Evolutionary conservation across 2,888 invertebrate genomes (phyloP).

Genomic region (Drosophila picticornis): DNA sequence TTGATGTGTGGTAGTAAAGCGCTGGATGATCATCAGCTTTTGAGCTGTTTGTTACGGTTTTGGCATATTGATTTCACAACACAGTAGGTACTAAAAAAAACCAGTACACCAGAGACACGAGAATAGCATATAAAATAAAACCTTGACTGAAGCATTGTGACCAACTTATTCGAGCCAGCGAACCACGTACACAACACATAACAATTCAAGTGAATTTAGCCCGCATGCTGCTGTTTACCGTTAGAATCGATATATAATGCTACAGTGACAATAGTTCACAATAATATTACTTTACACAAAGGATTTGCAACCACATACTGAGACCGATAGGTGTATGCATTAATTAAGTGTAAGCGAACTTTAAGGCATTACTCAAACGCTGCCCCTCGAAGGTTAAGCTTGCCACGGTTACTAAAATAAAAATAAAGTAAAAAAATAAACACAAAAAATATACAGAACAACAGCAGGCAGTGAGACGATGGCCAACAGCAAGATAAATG

Average conservation of each 20-base stretch:
- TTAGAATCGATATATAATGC: slow-evolving; percentile 12
- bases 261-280: slow-evolving; percentile 27
- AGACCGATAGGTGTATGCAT: slow-evolving; percentile 24
- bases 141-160: slow-evolving; percentile 8
- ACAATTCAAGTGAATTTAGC: slow-evolving; percentile 11
- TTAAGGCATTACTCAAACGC: slow-evolving; percentile 65
- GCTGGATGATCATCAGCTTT: slow-evolving; percentile 37
- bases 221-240: slow-evolving; percentile 11
- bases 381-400: slow-evolving; percentile 48
- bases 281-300: slow-evolving; percentile 57
- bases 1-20: slow-evolving; percentile 37
- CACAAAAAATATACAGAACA: slow-evolving; percentile 7
- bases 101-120: slow-evolving; percentile 6
- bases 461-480: slow-evolving; percentile 18
- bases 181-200: slow-evolving; percentile 1
- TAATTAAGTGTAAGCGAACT: slow-evolving; percentile 72
- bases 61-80: slow-evolving; percentile 60
- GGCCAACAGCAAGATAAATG: slow-evolving; percentile 71
- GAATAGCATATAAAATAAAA: background rate
- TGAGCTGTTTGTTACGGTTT: slow-evolving; percentile 45
- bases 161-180: slow-evolving; percentile 14
- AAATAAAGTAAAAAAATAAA: background rate
- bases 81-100: slow-evolving; percentile 24
- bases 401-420: slow-evolving; percentile 20
- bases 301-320: slow-evolving; percentile 20